Percentiles rank a stretch among this genome's conserved stretches.
phyloP scores from a whole-genome alignment of 2,888 invertebrate species.

The Drosophila fulvimacula region DNA sequence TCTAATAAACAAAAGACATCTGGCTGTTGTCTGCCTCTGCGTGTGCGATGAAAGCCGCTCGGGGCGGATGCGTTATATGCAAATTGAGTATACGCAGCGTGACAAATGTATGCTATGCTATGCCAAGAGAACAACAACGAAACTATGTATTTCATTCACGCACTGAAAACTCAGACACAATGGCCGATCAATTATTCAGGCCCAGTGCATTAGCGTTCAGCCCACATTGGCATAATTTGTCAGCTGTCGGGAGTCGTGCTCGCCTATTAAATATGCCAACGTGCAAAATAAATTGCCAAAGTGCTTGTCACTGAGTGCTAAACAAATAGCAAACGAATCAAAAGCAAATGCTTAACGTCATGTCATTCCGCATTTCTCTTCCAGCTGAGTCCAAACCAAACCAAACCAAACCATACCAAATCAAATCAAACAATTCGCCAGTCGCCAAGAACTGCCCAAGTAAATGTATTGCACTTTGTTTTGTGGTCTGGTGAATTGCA shows the following conservation, averaged over 20 bases:
- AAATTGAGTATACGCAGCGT: slow-evolving; percentile 67
- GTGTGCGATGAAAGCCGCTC: slow-evolving; percentile 45
- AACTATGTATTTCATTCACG: slow-evolving; percentile 55
- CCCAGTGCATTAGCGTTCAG: slow-evolving; percentile 66
- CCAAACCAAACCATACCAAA: slow-evolving; percentile 18
- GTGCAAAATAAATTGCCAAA: slow-evolving; percentile 62
- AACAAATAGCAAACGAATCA: slow-evolving; percentile 49
- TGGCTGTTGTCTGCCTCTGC: slow-evolving; percentile 29
- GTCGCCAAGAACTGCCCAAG: slow-evolving; percentile 41
- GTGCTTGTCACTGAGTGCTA: slow-evolving; percentile 53
- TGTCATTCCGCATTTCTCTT: slow-evolving; percentile 6
- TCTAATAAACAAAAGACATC: slow-evolving; percentile 60
- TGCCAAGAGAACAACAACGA: slow-evolving; percentile 37
- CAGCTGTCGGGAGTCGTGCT: slow-evolving; percentile 53
- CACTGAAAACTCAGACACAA: slow-evolving; percentile 59
- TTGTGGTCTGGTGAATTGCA: slow-evolving; percentile 49
- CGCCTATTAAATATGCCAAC: slow-evolving; percentile 74
- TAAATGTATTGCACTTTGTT: slow-evolving; percentile 53
- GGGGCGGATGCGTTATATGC: slow-evolving; percentile 51
- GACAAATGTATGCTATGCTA: slow-evolving; percentile 32
- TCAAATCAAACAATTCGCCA: slow-evolving; percentile 20
- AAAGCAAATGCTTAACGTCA: slow-evolving; percentile 34
- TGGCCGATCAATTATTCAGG: slow-evolving; percentile 67
- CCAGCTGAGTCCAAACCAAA: slow-evolving; percentile 12
- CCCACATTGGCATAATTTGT: slow-evolving; percentile 71